phyloP scores from a whole-genome alignment of 2,797 vertebrate genomes.

The Myripristis jacobus region DNA sequence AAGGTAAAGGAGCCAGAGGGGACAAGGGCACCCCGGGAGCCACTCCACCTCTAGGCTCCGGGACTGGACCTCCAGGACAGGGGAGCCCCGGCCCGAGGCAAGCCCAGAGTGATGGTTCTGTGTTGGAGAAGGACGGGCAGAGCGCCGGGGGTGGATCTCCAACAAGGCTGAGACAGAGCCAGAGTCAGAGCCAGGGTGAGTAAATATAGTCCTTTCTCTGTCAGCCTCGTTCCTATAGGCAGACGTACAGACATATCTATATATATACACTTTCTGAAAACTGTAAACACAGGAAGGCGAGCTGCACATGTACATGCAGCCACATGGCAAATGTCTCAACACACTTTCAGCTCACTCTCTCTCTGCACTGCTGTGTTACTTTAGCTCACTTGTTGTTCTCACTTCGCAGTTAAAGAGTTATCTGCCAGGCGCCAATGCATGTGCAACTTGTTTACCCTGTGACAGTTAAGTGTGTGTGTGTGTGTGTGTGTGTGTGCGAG shows the following conservation, averaged over 20 bases:
- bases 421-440: neutral
- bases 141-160: constrained; percentile 52
- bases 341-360: neutral
- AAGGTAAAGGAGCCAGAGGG: constrained; percentile 31
- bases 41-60: constrained; percentile 40
- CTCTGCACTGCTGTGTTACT: neutral
- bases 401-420: neutral
- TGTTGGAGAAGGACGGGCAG: constrained; percentile 42
- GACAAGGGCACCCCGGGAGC: constrained; percentile 47
- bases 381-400: neutral
- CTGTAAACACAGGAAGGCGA: constrained; percentile 35
- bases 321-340: constrained; percentile 6
- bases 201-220: constrained; percentile 18
- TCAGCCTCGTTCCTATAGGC: neutral
- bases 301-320: neutral
- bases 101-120: constrained; percentile 37
- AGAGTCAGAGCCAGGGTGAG: constrained; percentile 68
- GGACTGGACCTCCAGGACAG: constrained; percentile 51
- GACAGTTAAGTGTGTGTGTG: neutral
- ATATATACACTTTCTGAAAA: constrained; percentile 8
- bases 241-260: neutral
- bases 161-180: constrained; percentile 51
- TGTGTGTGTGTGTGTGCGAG: constrained; percentile 1
- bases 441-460: constrained; percentile 15
- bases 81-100: constrained; percentile 45